Evolutionary conservation across 2,113 vertebrate species (phyloP).

Genomic region (Sporophila hypoxantha): DNA sequence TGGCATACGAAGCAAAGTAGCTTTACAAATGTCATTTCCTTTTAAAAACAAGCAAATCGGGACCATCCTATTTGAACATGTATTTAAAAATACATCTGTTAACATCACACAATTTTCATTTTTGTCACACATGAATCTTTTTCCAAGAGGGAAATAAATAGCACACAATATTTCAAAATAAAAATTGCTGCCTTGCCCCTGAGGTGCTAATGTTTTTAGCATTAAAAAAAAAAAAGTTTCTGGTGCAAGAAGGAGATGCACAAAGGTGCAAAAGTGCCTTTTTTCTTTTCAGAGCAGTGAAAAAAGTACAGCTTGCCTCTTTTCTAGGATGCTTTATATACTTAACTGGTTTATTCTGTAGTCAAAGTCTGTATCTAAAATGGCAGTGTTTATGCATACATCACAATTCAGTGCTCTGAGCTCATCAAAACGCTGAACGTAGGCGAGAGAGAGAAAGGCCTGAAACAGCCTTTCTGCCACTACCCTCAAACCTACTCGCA

Average conservation of each 20-base stretch:
- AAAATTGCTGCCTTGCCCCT: slow-evolving; percentile 67
- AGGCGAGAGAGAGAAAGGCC: slow-evolving; percentile 31
- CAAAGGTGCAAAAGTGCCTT: slow-evolving; percentile 66
- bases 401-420: slow-evolving; percentile 55
- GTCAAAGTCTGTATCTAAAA: slow-evolving; percentile 51
- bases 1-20: slow-evolving; percentile 36
- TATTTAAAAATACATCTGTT: slow-evolving; percentile 57
- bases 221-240: slow-evolving; percentile 61
- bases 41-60: slow-evolving; percentile 57
- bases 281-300: slow-evolving; percentile 54
- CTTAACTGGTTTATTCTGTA: slow-evolving; percentile 5
- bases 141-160: slow-evolving; percentile 63
- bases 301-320: slow-evolving; percentile 52
- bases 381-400: slow-evolving; percentile 54
- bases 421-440: neutral
- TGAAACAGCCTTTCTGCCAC: slow-evolving; percentile 28
- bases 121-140: slow-evolving; percentile 57
- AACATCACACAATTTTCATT: slow-evolving; percentile 55
- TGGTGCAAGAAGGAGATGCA: slow-evolving; percentile 68
- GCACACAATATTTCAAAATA: slow-evolving; percentile 52
- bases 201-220: slow-evolving; percentile 68
- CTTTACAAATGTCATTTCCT: slow-evolving; percentile 59
- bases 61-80: slow-evolving; percentile 48
- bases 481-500: slow-evolving; percentile 24
- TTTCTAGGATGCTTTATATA: slow-evolving; percentile 19